Base-by-base conservation (phyloP, 2,888 invertebrate genomes). In the Capitulum mitella region DNA sequence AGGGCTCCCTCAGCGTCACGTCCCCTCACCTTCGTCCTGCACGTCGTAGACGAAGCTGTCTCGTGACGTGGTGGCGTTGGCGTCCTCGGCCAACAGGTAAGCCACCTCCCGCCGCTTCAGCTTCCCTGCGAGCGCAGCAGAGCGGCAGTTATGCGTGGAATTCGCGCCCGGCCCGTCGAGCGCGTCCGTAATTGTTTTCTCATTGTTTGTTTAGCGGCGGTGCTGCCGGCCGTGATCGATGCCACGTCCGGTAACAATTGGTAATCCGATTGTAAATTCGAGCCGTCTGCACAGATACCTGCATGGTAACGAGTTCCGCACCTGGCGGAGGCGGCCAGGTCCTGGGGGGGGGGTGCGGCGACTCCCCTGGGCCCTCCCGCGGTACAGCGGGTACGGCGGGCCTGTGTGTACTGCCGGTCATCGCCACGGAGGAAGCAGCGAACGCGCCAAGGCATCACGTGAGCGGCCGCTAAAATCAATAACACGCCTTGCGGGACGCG, bases 41-140 rank as follows among this genome's bases (percentile, higher is more conserved):
- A 86, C 83, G 79, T 84, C 84, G 82, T 85, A 86, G 81, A 83
- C 83, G 82, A 86, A 85, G 78, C 82, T 82, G 81, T 86, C 86
- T 70, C 70, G 22, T 19, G 19, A 40, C 26, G 81, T 82, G 1
- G 85, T 85, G 43, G 83, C 84, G 79, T 85, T 84, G 19, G 82
- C 83, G 16, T 83, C 83, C 1, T 83, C 81, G 54, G 83, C 83
- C 78, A 85, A 82, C 8, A 84, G 81, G 81, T 85, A 86, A 78
- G 83, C 82, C 16, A 86, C 83, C 79, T 81, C 80, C 79, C 81
- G 81, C 3, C 82, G 79, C 80, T 85, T 83, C 32, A 86, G 84
- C 80, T 86, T 85, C 77, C 83, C 86, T 86, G 84, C 1, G 29
- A 58, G 12, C 43, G 12, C 6, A 43, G 43, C 43, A 12, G 6